Conservation (phyloP, 2,797 vertebrate species). For the Manis crassicaudata region DNA sequence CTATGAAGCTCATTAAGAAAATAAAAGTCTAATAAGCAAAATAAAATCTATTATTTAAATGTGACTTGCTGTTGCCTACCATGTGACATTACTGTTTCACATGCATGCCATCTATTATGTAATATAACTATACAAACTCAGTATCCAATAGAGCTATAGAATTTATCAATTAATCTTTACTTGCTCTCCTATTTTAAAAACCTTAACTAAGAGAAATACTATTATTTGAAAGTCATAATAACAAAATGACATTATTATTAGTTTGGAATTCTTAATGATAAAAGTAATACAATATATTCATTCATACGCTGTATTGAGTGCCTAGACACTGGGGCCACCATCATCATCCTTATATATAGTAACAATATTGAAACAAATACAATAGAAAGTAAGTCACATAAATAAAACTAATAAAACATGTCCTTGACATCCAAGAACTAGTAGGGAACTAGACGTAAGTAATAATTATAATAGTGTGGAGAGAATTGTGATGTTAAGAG, state of each 20-base stretch:
- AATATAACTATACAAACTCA: background rate
- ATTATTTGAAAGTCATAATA: constrained; percentile 15
- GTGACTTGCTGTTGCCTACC: background rate
- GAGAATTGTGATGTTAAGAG: background rate
- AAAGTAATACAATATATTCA: background rate
- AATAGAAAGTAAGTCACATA: background rate
- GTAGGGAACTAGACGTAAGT: background rate
- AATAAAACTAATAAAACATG: background rate
- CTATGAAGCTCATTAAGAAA: background rate
- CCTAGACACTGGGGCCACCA: background rate
- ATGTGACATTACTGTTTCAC: background rate
- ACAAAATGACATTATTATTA: background rate
- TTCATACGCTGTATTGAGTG: background rate
- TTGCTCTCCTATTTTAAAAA: constrained; percentile 15
- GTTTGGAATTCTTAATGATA: background rate
- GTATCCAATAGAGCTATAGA: background rate
- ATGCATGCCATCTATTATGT: background rate
- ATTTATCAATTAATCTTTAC: background rate
- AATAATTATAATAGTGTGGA: background rate
- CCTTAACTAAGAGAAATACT: background rate
- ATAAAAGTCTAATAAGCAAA: constrained; percentile 23
- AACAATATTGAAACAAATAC: constrained; percentile 9
- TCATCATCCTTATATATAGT: background rate
- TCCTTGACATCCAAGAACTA: background rate
- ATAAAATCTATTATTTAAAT: constrained; percentile 29